Percentiles rank a stretch among this genome's conserved stretches.
phyloP scores from a whole-genome alignment of 1,140 invertebrate species.

The Belonocnema kinseyi region DNA sequence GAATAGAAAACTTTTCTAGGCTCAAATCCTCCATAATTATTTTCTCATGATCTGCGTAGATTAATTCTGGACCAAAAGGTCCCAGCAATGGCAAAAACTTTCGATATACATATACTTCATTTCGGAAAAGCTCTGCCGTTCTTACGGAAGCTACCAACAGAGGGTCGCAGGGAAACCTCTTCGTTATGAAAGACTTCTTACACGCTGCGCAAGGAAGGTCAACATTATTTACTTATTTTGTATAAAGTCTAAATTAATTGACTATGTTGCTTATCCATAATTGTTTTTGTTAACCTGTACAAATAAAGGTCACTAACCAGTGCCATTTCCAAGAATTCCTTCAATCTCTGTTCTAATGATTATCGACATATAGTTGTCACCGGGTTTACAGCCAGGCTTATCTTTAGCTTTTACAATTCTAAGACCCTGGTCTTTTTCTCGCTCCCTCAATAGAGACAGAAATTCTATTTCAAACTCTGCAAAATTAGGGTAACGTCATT shows the following conservation, averaged over 20 bases:
- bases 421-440: slow-evolving; percentile 64
- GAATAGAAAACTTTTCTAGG: slow-evolving; percentile 57
- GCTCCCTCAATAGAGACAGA: slow-evolving; percentile 55
- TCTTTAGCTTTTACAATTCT: slow-evolving; percentile 55
- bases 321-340: slow-evolving; percentile 59
- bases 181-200: slow-evolving; percentile 59
- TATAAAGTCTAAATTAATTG: not conserved
- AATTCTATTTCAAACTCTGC: slow-evolving; percentile 50
- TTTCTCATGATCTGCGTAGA: slow-evolving; percentile 53
- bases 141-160: slow-evolving; percentile 27
- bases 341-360: slow-evolving; percentile 61
- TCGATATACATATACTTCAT: slow-evolving; percentile 60
- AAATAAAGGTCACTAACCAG: slow-evolving; percentile 53
- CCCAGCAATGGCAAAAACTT: slow-evolving; percentile 54
- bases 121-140: slow-evolving; percentile 51
- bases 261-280: too few relatives aligned
- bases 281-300: too few relatives aligned
- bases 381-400: slow-evolving; percentile 58
- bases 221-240: not conserved
- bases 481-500: slow-evolving; percentile 29
- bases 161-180: slow-evolving; percentile 42
- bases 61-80: slow-evolving; percentile 52
- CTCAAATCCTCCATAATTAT: slow-evolving; percentile 73
- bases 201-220: slow-evolving; percentile 52
- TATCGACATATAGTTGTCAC: slow-evolving; percentile 70